Evolutionary conservation across 2,888 invertebrate species (phyloP).

Genomic region (Troides aeacus): DNA sequence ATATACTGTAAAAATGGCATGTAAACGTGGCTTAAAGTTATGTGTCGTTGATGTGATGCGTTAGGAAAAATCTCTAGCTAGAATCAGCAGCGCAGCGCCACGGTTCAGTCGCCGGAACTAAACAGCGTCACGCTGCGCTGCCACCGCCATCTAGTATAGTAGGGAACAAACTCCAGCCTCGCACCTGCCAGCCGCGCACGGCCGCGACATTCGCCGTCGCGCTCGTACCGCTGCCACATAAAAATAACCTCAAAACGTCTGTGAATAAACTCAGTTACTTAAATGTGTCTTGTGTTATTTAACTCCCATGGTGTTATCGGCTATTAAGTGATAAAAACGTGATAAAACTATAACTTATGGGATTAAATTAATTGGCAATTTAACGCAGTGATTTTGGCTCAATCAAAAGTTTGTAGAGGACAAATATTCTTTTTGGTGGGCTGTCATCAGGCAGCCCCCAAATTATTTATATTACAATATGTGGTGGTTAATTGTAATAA

Average conservation of each 20-base stretch:
- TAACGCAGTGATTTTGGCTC: conserved; percentile 60
- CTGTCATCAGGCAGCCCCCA: conserved; percentile 78
- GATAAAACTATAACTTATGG: conserved; percentile 45
- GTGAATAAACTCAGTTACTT: conserved; percentile 61
- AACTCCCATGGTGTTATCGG: conserved; percentile 59
- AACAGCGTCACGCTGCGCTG: conserved; percentile 61
- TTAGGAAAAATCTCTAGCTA: conserved; percentile 77
- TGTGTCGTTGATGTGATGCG: conserved; percentile 66
- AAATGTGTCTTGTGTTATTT: conserved; percentile 55
- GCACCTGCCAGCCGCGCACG: conserved; percentile 57
- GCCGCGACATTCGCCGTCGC: conserved; percentile 64
- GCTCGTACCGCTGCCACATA: conserved; percentile 76
- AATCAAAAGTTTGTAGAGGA: conserved; percentile 72
- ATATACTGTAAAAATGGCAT: conserved; percentile 32
- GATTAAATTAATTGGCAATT: conserved; percentile 55
- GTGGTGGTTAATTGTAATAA: conserved; percentile 76
- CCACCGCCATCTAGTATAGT: conserved; percentile 73
- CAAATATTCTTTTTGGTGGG: conserved; percentile 74
- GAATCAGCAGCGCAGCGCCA: conserved; percentile 74
- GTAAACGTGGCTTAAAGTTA: conserved; percentile 59
- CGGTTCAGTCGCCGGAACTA: conserved; percentile 74
- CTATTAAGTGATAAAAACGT: conserved; percentile 48
- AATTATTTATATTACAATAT: conserved; percentile 68
- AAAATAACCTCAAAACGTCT: conserved; percentile 76
- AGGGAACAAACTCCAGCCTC: conserved; percentile 45